These are phyloP conservation scores for Cordylochernes scorpioides DNA, from an alignment of 2,888 invertebrate species.

Conservation along the genomic window DNA sequence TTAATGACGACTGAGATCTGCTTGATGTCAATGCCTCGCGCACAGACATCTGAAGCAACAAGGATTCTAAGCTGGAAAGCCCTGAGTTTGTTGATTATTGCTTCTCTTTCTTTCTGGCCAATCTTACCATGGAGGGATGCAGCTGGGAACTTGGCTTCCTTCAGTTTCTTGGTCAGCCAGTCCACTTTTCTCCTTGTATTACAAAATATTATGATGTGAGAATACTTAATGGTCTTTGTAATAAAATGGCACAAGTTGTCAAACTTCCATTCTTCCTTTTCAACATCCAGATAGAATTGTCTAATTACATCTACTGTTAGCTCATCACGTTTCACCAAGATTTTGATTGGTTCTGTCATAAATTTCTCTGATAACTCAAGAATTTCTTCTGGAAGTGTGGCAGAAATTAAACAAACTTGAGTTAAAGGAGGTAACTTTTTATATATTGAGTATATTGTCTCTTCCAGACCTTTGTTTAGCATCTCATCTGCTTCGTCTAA, in stretches of 20 bases:
- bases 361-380: conserved; percentile 98
- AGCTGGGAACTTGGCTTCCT: conserved; percentile 93
- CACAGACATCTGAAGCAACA: conserved; percentile 99
- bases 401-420: conserved; percentile 71
- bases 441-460: conserved; percentile 97
- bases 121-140: conserved; percentile 70
- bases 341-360: conserved; percentile 84
- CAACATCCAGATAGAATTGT: conserved; percentile 97
- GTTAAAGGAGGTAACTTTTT: conserved; percentile 59
- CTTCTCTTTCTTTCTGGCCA: conserved; percentile 80
- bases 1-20: conserved; percentile 96
- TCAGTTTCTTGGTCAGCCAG: conserved; percentile 98
- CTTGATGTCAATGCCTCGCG: conserved; percentile 92
- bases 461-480: conserved; percentile 77
- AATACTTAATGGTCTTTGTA: conserved; percentile 92
- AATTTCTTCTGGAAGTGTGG: conserved; percentile 84
- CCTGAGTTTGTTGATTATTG: conserved; percentile 95
- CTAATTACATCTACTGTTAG: conserved; percentile 98
- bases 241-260: conserved; percentile 95
- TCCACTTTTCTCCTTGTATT: conserved; percentile 69
- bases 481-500: conserved; percentile 98
- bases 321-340: conserved; percentile 93
- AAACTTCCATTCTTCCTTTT: conserved; percentile 98
- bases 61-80: conserved; percentile 64
- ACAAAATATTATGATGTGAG: conserved; percentile 97